phyloP scores from a whole-genome alignment of 2,113 vertebrate species.

The Xiphias gladius region DNA sequence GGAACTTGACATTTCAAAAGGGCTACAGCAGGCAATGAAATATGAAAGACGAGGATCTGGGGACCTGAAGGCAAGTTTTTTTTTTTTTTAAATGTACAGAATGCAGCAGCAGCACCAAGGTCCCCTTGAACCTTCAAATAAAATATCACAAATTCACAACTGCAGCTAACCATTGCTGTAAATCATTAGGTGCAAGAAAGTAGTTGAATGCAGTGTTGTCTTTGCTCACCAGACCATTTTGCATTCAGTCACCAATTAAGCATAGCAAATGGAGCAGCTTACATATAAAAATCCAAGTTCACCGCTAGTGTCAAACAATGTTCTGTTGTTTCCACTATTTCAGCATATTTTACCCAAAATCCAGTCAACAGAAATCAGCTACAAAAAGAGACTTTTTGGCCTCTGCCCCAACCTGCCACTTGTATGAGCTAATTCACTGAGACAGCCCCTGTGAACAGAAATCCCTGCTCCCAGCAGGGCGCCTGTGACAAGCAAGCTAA shows the following conservation, averaged over 20 bases:
- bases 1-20: slow-evolving; percentile 77
- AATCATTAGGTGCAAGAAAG: neutral
- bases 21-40: slow-evolving; percentile 49
- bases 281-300: neutral
- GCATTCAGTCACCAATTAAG: neutral
- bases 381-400: neutral
- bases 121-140: slow-evolving; percentile 43
- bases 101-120: slow-evolving; percentile 36
- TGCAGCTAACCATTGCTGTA: neutral
- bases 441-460: slow-evolving; percentile 51
- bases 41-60: slow-evolving; percentile 42
- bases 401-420: neutral
- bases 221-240: neutral
- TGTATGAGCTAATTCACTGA: slow-evolving; percentile 38
- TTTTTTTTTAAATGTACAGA: slow-evolving; percentile 30
- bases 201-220: neutral
- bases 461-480: slow-evolving; percentile 55
- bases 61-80: slow-evolving; percentile 19
- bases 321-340: slow-evolving; percentile 7
- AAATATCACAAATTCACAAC: slow-evolving; percentile 24
- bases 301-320: neutral
- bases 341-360: neutral
- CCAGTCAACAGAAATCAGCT: slow-evolving; percentile 3
- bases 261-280: neutral
- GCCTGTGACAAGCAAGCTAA: neutral